phyloP scores from a whole-genome alignment of 2,888 invertebrate genomes.

The Nomada goodeniana region DNA sequence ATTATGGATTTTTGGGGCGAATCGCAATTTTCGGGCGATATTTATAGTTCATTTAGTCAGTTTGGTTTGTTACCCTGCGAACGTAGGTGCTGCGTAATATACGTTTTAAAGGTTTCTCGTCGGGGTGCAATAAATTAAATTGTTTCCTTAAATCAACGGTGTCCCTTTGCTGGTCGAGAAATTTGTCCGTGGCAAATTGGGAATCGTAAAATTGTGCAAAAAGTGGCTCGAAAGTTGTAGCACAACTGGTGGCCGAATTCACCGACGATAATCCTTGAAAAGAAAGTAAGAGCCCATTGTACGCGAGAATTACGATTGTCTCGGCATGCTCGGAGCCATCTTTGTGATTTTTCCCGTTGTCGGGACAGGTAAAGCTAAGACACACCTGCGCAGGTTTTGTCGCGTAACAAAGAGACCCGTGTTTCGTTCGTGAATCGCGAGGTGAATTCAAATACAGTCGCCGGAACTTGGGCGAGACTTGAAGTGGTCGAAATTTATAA shows the following conservation, averaged over 20 bases:
- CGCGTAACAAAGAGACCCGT: slow-evolving; percentile 40
- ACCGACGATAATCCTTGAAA: slow-evolving; percentile 22
- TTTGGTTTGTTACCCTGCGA: no score
- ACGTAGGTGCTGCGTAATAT: no score
- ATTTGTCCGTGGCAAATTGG: no score
- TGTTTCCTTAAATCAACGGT: no score
- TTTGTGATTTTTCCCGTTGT: slow-evolving; percentile 36
- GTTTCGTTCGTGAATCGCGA: slow-evolving; percentile 7
- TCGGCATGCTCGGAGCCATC: slow-evolving; percentile 24
- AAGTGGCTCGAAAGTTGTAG: not conserved
- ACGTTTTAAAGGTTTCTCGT: no score
- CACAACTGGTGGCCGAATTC: slow-evolving; percentile 26
- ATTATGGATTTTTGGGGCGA: no score
- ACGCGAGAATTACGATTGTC: slow-evolving; percentile 17
- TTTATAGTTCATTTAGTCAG: no score
- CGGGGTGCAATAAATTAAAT: no score
- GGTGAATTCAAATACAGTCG: slow-evolving; percentile 29
- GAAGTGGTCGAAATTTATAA: not conserved
- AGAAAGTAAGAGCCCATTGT: slow-evolving; percentile 25
- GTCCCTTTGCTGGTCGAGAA: no score
- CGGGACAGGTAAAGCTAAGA: slow-evolving; percentile 42
- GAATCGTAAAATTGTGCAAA: not conserved
- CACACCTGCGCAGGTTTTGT: slow-evolving; percentile 54
- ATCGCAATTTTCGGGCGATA: no score
- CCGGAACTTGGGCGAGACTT: slow-evolving; percentile 13